Conservation (phyloP, 2,113 vertebrate species). For the Oenanthe melanoleuca region DNA sequence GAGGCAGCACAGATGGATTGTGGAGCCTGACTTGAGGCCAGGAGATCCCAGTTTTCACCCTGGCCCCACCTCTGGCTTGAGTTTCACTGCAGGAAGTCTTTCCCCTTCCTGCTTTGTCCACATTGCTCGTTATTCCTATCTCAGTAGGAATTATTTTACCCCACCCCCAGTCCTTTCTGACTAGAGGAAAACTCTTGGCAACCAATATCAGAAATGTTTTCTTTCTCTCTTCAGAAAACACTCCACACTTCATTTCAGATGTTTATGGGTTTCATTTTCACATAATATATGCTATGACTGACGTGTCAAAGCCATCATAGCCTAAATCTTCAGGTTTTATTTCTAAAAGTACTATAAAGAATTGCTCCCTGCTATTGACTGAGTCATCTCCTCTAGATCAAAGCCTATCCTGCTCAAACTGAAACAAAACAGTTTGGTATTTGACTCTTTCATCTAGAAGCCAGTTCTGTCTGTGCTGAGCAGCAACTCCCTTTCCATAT, state of each 20-base stretch:
- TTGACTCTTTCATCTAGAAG: slow-evolving; percentile 55
- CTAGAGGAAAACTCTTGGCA: slow-evolving; percentile 26
- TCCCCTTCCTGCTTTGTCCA: slow-evolving; percentile 9
- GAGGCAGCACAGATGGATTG: background rate
- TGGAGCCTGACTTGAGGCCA: background rate
- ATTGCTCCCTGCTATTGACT: slow-evolving; percentile 38
- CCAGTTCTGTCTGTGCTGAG: slow-evolving; percentile 11
- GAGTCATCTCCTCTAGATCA: slow-evolving; percentile 54
- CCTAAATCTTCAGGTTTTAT: background rate
- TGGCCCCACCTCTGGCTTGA: background rate
- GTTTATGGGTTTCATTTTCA: slow-evolving; percentile 47
- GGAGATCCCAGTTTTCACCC: background rate
- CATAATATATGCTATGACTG: background rate
- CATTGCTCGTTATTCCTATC: background rate
- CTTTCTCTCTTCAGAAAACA: background rate
- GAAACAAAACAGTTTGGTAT: slow-evolving; percentile 57
- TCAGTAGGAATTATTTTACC: background rate
- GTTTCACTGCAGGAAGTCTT: background rate
- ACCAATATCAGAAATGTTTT: background rate
- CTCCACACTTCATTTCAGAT: slow-evolving; percentile 31
- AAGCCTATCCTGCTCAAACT: slow-evolving; percentile 37
- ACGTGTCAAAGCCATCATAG: background rate
- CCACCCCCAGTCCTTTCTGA: background rate
- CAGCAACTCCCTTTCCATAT: slow-evolving; percentile 26
- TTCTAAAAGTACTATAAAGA: slow-evolving; percentile 45